Evolutionary conservation across 2,113 vertebrate genomes (phyloP), one percentile per base, ranked within the genome.

Genomic region (Helogale parvula): DNA sequence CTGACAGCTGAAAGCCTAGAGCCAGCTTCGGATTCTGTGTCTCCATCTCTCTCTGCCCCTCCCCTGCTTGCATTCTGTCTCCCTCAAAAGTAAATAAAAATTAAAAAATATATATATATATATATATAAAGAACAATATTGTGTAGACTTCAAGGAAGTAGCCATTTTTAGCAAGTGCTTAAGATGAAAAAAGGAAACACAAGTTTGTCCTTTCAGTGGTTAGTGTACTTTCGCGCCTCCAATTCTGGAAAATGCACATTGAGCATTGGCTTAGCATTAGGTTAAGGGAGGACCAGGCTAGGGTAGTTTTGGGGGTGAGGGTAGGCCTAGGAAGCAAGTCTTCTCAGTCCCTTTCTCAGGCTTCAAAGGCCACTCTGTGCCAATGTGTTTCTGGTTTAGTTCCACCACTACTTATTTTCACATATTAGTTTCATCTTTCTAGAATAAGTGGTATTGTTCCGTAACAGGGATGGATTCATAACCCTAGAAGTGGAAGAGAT

Each of bases 401-500:
- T 90, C 74, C 63, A 90, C 84, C 35, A n/a, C n/a, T 66, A 50
- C 52, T 88, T 88, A 77, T 81, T 92, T 94, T 79, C 71, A 60
- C 52, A 63, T 80, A 35, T 90, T 77, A 29, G 23, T 77, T 94
- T 90, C 69, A 92, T 17, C 80, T 90, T 92, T 77, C 90, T 76
- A 96, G 50, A 52, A 69, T n/a, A 82, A 69, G 76, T 68, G 71
- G 19, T 45, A 85, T n/a, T n/a, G 27, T 47, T 77, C 83, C 45
- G 17, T 57, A 68, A 93, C 31, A 94, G 63, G 69, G 50, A 93
- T 6, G 90, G 38, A 79, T 45, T 90, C 52, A 81, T 25, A 83
- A 47, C 23, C 38, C 50, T 63, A 97, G 93, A 93, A 77, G 82
- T 60, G 41, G 33, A 95, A 50, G 31, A 92, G 66, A 94, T 91